These are phyloP conservation scores for Syngnathoides biaculeatus DNA, from an alignment of 2,113 vertebrate species.

Conservation along the genomic window DNA sequence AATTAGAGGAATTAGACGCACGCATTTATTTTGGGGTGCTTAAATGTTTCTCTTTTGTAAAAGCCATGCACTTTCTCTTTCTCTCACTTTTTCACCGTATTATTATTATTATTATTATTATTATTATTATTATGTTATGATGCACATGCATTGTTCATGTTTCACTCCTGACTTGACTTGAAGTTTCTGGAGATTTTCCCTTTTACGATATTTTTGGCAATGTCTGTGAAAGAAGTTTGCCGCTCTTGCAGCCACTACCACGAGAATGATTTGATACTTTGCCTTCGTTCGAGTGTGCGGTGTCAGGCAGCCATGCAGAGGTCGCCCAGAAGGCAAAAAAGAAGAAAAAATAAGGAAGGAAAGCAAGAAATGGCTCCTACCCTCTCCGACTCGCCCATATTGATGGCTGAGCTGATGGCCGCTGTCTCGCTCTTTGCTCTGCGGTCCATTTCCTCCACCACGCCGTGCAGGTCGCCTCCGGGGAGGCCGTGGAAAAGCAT, in stretches of 20 bases:
- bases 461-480: conserved; percentile 94
- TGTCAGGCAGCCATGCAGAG: too few relatives aligned
- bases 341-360: too few relatives aligned
- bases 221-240: background rate
- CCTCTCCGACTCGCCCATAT: conserved; percentile 97
- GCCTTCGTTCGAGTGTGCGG: too few relatives aligned
- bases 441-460: conserved; percentile 98
- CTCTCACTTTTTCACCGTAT: background rate
- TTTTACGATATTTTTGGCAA: background rate
- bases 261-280: background rate
- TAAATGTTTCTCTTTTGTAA: background rate
- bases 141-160: background rate
- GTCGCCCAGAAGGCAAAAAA: conserved; percentile 22
- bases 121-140: background rate
- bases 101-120: background rate
- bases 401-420: conserved; percentile 96
- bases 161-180: background rate
- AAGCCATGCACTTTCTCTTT: background rate
- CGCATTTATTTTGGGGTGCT: background rate
- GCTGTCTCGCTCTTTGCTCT: conserved; percentile 90
- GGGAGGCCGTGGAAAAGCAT: conserved; percentile 99
- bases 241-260: background rate
- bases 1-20: background rate
- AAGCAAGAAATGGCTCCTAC: conserved; percentile 72
- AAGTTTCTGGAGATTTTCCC: too few relatives aligned